Percentiles rank a stretch among this genome's conserved stretches.
Evolutionary conservation across 2,797 vertebrate species (phyloP).

Genomic region (Tolypeutes matacus): DNA sequence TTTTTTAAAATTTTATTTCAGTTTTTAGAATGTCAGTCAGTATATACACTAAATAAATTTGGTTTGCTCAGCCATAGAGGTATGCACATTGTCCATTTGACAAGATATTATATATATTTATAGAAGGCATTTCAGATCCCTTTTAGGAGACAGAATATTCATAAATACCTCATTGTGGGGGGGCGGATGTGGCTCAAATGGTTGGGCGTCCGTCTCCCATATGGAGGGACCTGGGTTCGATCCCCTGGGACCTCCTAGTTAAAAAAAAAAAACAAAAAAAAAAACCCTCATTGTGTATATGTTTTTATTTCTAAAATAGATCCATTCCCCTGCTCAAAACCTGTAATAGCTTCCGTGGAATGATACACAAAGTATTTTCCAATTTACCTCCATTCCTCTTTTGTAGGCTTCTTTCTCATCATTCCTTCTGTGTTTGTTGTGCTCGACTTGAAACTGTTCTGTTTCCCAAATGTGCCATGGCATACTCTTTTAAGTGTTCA

Average conservation of each 20-base stretch:
- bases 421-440: background rate
- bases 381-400: background rate
- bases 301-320: slow-evolving; percentile 17
- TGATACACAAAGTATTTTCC: background rate
- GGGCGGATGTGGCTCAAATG: no score
- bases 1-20: background rate
- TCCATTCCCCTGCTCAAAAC: background rate
- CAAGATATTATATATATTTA: background rate
- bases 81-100: background rate
- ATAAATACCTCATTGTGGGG: background rate
- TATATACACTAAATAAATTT: background rate
- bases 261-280: no score
- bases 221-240: no score
- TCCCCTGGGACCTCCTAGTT: no score
- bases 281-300: background rate
- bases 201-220: no score
- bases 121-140: background rate
- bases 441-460: background rate
- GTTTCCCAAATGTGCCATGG: background rate
- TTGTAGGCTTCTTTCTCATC: background rate
- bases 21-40: background rate
- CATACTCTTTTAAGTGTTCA: background rate
- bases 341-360: background rate
- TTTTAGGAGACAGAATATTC: background rate
- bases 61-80: background rate